Percentiles rank a stretch among this genome's conserved stretches.
phyloP scores from a whole-genome alignment of 2,888 invertebrate species.

The Ceramica pisi region DNA sequence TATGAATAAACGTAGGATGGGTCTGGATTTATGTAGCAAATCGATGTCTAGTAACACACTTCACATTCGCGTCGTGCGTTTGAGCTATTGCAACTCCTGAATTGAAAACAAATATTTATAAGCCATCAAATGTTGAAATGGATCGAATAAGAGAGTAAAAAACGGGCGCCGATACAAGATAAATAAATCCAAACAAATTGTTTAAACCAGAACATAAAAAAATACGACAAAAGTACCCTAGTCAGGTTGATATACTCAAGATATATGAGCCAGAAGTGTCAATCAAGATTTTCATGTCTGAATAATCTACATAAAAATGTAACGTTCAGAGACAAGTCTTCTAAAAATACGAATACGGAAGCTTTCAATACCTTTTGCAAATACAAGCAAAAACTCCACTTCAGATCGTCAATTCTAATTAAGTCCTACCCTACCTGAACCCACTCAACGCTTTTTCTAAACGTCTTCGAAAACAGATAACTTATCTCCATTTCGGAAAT shows the following conservation, averaged over 20 bases:
- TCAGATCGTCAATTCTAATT: neutral
- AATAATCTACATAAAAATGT: neutral
- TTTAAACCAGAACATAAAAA: neutral
- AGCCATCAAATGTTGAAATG: neutral
- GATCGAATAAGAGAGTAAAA: neutral
- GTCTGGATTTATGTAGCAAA: neutral
- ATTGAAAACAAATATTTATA: conserved; percentile 18
- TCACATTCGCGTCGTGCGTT: neutral
- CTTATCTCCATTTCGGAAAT: conserved; percentile 39
- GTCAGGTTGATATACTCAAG: neutral
- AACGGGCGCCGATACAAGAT: neutral
- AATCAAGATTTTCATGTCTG: conserved; percentile 1
- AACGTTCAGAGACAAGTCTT: neutral
- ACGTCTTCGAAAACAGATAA: conserved; percentile 11
- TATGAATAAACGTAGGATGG: conserved; percentile 9
- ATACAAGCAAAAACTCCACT: neutral
- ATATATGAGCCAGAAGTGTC: neutral
- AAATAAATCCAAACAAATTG: conserved; percentile 13
- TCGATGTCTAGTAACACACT: neutral
- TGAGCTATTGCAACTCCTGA: neutral
- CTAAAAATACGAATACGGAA: neutral
- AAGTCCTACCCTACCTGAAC: neutral
- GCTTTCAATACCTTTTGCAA: neutral
- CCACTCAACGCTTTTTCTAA: neutral
- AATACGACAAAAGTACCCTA: neutral